A percentile compares a stretch with the other conserved stretches of the same genome.
These are phyloP conservation scores for Tangara arthus DNA, from an alignment of 2,797 vertebrate species.

Conservation along the genomic window DNA sequence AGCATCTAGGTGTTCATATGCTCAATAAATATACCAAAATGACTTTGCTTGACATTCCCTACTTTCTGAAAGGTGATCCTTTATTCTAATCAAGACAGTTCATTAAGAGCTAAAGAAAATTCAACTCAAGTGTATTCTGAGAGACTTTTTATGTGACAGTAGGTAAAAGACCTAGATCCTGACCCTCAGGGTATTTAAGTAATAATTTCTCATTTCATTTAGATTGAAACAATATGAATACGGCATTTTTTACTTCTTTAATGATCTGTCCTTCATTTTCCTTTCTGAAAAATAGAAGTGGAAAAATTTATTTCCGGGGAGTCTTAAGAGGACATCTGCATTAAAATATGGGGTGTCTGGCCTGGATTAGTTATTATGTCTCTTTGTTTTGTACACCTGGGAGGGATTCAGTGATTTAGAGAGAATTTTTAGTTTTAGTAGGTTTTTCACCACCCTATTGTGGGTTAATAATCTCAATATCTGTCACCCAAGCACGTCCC, in stretches of 20 bases:
- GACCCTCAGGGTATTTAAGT: neutral
- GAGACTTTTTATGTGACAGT: neutral
- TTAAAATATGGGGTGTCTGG: neutral
- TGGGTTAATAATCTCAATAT: neutral
- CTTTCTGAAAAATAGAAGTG: neutral
- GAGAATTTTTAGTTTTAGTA: neutral
- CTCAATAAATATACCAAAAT: neutral
- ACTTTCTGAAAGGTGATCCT: neutral
- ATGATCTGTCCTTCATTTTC: neutral
- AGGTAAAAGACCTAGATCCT: neutral
- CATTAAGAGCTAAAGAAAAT: neutral
- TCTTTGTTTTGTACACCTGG: neutral
- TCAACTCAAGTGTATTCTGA: neutral
- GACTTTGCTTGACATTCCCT: neutral
- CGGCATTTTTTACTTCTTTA: neutral
- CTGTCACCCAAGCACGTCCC: neutral
- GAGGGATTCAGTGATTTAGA: neutral
- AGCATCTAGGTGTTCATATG: neutral
- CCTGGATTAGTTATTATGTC: neutral
- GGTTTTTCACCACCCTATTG: neutral
- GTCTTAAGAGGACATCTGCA: neutral
- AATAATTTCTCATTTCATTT: constrained; percentile 8
- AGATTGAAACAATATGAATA: neutral
- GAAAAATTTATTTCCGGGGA: neutral
- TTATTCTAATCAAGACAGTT: neutral